phyloP scores from a whole-genome alignment of 2,797 vertebrate genomes.

The Diglossa cyanea region DNA sequence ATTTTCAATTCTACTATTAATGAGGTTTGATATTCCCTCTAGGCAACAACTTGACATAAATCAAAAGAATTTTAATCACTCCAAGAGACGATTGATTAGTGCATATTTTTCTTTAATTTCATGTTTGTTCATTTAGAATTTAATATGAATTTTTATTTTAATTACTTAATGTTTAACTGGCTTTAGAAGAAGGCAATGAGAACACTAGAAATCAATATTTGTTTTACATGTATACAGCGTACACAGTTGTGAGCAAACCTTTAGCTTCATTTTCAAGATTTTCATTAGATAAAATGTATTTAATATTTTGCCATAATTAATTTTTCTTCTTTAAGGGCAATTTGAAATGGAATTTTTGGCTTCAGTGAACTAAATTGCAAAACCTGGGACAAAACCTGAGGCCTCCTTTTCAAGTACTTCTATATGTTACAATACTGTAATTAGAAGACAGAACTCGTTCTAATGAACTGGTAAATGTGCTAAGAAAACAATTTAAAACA shows the following conservation, averaged over 20 bases:
- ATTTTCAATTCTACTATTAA: background rate
- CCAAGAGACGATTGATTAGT: background rate
- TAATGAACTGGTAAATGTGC: background rate
- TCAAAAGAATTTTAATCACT: conserved; percentile 47
- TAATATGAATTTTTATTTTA: background rate
- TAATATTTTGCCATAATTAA: background rate
- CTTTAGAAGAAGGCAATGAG: background rate
- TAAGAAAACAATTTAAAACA: background rate
- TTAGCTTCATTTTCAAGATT: background rate
- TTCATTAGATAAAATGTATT: background rate
- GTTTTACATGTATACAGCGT: background rate
- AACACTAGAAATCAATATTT: background rate
- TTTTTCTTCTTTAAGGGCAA: background rate
- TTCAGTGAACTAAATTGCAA: background rate
- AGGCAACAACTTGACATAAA: conserved; percentile 11
- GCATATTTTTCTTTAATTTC: background rate
- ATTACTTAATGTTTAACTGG: background rate
- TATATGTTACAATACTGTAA: background rate
- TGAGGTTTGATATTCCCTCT: background rate
- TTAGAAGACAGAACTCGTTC: background rate
- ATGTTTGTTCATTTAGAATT: conserved; percentile 20
- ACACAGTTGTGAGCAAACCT: background rate
- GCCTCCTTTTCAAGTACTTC: background rate
- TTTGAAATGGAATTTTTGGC: background rate
- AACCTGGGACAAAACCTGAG: background rate